These are phyloP conservation scores for Sinonovacula constricta DNA, from an alignment of 1,140 invertebrate genomes.

Conservation along the genomic window DNA sequence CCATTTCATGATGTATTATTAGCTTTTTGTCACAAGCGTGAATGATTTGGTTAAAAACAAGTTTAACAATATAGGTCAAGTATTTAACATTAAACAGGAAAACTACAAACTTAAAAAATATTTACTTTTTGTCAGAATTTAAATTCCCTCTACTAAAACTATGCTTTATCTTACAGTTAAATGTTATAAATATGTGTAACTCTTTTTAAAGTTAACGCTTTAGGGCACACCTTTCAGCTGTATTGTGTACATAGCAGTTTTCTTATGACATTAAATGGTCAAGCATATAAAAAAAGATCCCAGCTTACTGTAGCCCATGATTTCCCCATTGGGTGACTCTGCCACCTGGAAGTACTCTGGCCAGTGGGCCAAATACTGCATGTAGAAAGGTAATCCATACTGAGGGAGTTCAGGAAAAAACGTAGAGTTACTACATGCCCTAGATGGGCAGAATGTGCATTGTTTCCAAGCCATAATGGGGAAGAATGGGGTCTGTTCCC, in stretches of 20 bases:
- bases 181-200: neutral
- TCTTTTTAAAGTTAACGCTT: constrained; percentile 27
- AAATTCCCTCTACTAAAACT: too few species aligned
- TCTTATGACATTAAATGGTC: too few species aligned
- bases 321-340: constrained; percentile 95
- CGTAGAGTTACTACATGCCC: neutral
- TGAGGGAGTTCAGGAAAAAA: constrained; percentile 68
- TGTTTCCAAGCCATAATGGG: neutral
- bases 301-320: constrained; percentile 98
- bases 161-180: neutral
- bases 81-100: too few species aligned
- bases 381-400: constrained; percentile 98
- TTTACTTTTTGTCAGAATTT: too few species aligned
- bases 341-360: constrained; percentile 99
- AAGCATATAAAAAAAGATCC: neutral
- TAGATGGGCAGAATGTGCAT: neutral
- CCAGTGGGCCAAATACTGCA: constrained; percentile 98
- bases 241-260: too few species aligned
- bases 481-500: neutral
- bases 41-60: too few species aligned
- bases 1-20: too few species aligned
- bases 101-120: too few species aligned
- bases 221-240: too few species aligned
- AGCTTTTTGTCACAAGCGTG: too few species aligned
- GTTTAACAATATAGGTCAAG: too few species aligned